Evolutionary conservation across 1,140 invertebrate genomes (phyloP).

Genomic region (Ceratoteleas bidentatus): DNA sequence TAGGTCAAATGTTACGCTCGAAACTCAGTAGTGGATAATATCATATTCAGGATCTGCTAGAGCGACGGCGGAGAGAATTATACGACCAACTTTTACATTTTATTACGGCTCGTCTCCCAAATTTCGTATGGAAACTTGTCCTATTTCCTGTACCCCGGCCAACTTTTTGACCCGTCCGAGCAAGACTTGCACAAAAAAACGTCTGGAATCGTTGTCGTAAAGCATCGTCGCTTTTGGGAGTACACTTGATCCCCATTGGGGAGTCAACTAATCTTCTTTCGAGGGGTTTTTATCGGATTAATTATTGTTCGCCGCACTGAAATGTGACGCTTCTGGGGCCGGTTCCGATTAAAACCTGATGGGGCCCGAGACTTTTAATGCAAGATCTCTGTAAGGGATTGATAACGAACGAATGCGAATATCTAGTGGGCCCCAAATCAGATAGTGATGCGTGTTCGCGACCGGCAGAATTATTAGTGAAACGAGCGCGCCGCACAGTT

Average conservation of each 20-base stretch:
- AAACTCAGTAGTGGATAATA: too few species aligned
- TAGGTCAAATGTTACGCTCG: too few species aligned
- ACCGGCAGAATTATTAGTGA: slow-evolving; percentile 51
- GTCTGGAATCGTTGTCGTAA: not conserved
- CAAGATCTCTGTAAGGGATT: slow-evolving; percentile 59
- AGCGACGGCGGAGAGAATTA: too few species aligned
- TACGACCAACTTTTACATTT: too few species aligned
- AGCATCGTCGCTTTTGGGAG: not conserved
- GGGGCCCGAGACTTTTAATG: slow-evolving; percentile 45
- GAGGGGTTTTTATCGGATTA: slow-evolving; percentile 50
- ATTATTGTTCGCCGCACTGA: slow-evolving; percentile 42
- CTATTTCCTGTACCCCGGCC: too few species aligned
- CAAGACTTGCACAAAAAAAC: too few species aligned
- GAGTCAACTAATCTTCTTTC: slow-evolving; percentile 24
- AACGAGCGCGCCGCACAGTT: slow-evolving; percentile 26
- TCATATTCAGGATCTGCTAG: too few species aligned
- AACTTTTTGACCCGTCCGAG: too few species aligned
- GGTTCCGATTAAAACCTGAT: slow-evolving; percentile 44
- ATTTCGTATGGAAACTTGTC: too few species aligned
- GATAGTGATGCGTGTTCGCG: slow-evolving; percentile 55
- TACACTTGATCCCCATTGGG: slow-evolving; percentile 6
- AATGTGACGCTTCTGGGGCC: slow-evolving; percentile 39
- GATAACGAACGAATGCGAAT: slow-evolving; percentile 58
- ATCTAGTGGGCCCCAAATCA: slow-evolving; percentile 51
- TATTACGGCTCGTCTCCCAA: too few species aligned